A percentile compares a stretch with the other conserved stretches of the same genome.
phyloP scores from a whole-genome alignment of 2,888 invertebrate genomes.

The Pimpla rufipes region DNA sequence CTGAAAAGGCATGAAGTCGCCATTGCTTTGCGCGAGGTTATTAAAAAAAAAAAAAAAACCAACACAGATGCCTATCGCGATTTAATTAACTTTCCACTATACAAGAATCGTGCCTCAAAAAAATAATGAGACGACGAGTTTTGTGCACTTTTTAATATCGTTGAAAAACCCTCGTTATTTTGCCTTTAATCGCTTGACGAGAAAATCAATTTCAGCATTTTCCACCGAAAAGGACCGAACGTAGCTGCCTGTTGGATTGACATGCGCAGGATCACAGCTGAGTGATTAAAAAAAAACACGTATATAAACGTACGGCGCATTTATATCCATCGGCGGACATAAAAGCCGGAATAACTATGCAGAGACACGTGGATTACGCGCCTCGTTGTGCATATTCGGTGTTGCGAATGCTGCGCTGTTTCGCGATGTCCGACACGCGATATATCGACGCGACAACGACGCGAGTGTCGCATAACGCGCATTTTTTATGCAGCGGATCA shows the following conservation, averaged over 20 bases:
- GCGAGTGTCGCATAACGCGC: no score
- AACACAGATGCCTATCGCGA: no score
- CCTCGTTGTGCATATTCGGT: constrained; percentile 1
- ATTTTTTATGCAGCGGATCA: constrained; percentile 3
- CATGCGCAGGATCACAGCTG: not conserved
- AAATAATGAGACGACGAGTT: no score
- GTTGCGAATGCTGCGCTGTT: not conserved
- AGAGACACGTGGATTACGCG: constrained; percentile 19
- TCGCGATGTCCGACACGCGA: not conserved
- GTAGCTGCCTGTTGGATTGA: not conserved
- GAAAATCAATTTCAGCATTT: no score
- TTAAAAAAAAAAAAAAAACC: no score
- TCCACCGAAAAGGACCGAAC: not conserved
- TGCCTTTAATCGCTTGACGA: no score
- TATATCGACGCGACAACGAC: not conserved
- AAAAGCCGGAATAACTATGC: constrained; percentile 1
- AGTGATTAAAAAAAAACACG: not conserved
- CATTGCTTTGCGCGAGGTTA: no score
- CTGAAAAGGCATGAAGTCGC: no score
- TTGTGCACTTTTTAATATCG: no score
- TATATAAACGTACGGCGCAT: not conserved
- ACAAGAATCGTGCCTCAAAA: no score
- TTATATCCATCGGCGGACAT: not conserved
- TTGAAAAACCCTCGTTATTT: no score
- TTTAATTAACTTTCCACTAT: no score